Percentiles rank a stretch among this genome's conserved stretches.
These are phyloP conservation scores for Eucriotettix oculatus DNA, from an alignment of 2,888 invertebrate species.

Conservation along the genomic window DNA sequence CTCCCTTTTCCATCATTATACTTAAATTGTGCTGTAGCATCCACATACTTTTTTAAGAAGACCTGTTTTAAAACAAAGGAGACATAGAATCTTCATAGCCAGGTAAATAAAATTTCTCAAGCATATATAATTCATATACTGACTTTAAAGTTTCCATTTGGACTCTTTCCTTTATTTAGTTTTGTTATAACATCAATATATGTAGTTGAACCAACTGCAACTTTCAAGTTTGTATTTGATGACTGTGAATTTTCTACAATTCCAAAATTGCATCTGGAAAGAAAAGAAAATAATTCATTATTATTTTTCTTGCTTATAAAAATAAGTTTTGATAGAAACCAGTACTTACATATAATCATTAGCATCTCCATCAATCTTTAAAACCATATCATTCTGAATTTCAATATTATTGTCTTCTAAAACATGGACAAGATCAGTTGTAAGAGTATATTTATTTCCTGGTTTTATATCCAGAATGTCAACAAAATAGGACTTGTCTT, in stretches of 20 bases:
- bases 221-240: conserved; percentile 27
- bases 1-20: conserved; percentile 48
- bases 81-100: neutral
- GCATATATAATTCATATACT: neutral
- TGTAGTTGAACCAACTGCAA: conserved; percentile 31
- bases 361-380: conserved; percentile 3
- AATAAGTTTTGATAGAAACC: neutral
- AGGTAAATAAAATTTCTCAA: too few species aligned
- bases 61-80: conserved; percentile 1
- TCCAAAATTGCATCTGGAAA: conserved; percentile 11
- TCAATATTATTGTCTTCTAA: conserved; percentile 34
- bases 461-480: conserved; percentile 40
- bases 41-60: conserved; percentile 38
- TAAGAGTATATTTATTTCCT: conserved; percentile 43
- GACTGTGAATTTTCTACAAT: conserved; percentile 3
- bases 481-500: conserved; percentile 41
- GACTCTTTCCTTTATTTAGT: conserved; percentile 16
- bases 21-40: conserved; percentile 44
- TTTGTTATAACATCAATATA: conserved; percentile 37
- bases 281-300: neutral
- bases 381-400: conserved; percentile 25
- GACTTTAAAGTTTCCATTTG: conserved; percentile 6
- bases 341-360: conserved; percentile 7
- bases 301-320: neutral
- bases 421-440: conserved; percentile 38